Evolutionary conservation across 2,113 vertebrate genomes (phyloP).

Genomic region (Alces alces): DNA sequence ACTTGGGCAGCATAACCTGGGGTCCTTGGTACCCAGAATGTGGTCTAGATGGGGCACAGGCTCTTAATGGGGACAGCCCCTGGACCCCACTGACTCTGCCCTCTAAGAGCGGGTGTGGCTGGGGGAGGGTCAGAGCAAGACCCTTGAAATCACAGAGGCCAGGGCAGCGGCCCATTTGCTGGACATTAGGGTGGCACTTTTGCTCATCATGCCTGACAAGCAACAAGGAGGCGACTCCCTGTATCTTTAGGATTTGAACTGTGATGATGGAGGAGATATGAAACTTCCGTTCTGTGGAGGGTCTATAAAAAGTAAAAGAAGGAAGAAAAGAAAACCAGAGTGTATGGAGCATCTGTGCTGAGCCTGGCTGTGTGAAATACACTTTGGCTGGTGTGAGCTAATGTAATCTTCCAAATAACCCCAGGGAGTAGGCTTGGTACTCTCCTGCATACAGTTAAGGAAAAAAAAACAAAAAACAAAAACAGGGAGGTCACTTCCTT

Average conservation of each 20-base stretch:
- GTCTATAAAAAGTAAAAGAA: slow-evolving; percentile 73
- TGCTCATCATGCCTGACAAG: neutral
- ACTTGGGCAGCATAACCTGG: neutral
- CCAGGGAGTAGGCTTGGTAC: slow-evolving; percentile 9
- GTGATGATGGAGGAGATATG: slow-evolving; percentile 34
- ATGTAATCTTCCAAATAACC: slow-evolving; percentile 62
- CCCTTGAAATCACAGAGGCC: neutral
- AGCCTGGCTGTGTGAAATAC: slow-evolving; percentile 52
- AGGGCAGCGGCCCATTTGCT: neutral
- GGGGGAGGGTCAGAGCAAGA: neutral
- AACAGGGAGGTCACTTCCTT: slow-evolving; percentile 23
- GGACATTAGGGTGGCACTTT: neutral
- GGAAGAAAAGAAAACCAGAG: slow-evolving; percentile 68
- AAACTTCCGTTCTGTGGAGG: slow-evolving; percentile 41
- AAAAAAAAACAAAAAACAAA: slow-evolving; percentile 49
- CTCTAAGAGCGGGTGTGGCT: neutral
- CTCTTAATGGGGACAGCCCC: neutral
- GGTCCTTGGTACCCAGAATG: neutral
- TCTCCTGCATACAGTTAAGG: slow-evolving; percentile 33
- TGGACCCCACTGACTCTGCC: neutral
- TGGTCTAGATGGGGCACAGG: neutral
- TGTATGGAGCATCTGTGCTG: slow-evolving; percentile 59
- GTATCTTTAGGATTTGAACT: slow-evolving; percentile 46
- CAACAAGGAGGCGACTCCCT: slow-evolving; percentile 9
- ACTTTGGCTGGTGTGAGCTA: slow-evolving; percentile 52